A percentile compares a stretch with the other conserved stretches of the same genome.
Evolutionary conservation across 1,140 invertebrate genomes (phyloP).

Genomic region (Trypoxylus dichotomus): DNA sequence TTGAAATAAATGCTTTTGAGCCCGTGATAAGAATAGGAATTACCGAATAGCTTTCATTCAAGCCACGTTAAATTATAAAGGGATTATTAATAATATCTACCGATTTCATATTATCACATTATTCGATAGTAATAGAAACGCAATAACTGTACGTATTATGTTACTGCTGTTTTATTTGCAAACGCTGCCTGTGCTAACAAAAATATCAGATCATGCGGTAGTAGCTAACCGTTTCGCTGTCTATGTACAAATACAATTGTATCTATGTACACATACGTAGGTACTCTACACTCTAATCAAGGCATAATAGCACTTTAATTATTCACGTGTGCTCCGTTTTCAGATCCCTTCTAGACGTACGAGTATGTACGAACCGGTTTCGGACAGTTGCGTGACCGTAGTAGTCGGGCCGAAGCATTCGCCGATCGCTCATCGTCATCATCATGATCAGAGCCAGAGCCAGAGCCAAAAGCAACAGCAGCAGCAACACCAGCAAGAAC

Average conservation of each 20-base stretch:
- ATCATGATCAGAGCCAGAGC: constrained; percentile 16
- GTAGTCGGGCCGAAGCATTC: not conserved
- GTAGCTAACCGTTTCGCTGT: too few relatives aligned
- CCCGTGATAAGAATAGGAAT: too few relatives aligned
- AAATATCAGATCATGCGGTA: not conserved
- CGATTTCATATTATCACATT: too few relatives aligned
- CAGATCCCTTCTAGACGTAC: constrained; percentile 16
- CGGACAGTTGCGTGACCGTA: constrained; percentile 34
- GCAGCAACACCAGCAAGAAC: constrained; percentile 9
- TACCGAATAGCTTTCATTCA: too few relatives aligned
- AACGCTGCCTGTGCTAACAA: not conserved
- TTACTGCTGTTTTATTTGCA: not conserved
- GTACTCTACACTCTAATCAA: not conserved
- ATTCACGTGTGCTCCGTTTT: not conserved
- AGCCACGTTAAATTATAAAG: too few relatives aligned
- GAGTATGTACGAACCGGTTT: constrained; percentile 43
- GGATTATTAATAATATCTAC: too few relatives aligned
- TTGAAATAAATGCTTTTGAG: too few relatives aligned
- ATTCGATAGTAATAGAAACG: too few relatives aligned
- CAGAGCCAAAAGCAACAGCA: not conserved
- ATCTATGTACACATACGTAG: not conserved
- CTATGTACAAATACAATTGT: too few relatives aligned
- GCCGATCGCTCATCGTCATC: not conserved
- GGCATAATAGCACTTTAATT: not conserved
- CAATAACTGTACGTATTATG: too few relatives aligned